Percentiles rank a stretch among this genome's conserved stretches.
Conservation (phyloP, 2,797 vertebrate genomes). For the Threskiornis aethiopicus region DNA sequence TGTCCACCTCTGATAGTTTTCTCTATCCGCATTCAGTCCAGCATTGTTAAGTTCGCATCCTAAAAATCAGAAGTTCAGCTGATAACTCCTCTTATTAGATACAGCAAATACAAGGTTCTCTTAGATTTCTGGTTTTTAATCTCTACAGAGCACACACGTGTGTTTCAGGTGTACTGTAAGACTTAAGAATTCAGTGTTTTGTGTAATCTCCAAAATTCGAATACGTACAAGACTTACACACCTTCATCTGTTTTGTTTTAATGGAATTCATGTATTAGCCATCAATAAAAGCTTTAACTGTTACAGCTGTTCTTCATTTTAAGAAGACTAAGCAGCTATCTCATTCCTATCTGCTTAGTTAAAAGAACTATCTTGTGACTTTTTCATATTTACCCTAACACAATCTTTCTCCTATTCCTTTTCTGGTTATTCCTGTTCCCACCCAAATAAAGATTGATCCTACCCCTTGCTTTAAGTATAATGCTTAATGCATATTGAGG, state of each 20-base stretch:
- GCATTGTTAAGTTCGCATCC: neutral
- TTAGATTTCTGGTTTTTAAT: neutral
- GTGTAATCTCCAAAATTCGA: neutral
- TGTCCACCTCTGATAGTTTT: neutral
- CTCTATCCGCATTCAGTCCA: neutral
- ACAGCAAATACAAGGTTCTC: neutral
- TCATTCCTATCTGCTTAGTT: neutral
- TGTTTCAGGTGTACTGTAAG: neutral
- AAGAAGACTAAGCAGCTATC: neutral
- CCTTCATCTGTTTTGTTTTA: neutral
- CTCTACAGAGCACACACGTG: neutral
- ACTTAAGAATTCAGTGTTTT: neutral
- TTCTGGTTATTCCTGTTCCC: neutral
- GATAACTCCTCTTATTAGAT: neutral
- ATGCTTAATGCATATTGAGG: neutral
- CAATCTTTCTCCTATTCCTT: neutral
- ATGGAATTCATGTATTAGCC: neutral
- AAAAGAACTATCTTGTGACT: neutral
- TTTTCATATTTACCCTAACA: neutral
- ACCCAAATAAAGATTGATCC: neutral
- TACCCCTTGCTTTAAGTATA: neutral
- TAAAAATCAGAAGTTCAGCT: neutral
- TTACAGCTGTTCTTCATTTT: neutral
- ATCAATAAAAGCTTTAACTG: neutral
- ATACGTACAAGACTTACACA: neutral